Percentiles rank a stretch among this genome's conserved stretches.
Conservation (phyloP, 2,797 vertebrate species). For the Typhlichthys subterraneus region DNA sequence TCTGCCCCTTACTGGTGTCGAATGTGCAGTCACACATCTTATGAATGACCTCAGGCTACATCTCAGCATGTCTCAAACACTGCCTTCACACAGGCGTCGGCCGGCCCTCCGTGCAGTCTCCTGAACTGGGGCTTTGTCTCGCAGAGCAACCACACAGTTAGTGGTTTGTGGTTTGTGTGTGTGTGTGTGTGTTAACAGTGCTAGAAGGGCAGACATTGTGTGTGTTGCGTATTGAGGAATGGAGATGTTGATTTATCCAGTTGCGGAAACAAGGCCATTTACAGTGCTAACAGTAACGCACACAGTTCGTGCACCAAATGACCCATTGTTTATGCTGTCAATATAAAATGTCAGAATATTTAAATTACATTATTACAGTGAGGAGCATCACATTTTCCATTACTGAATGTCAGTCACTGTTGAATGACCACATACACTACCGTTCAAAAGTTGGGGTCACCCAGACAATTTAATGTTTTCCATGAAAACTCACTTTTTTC, state of each 20-base stretch:
- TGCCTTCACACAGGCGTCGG: conserved; percentile 28
- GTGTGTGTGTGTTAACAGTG: conserved; percentile 14
- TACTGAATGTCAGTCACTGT: not conserved
- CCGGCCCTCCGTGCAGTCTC: conserved; percentile 11
- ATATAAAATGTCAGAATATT: not conserved
- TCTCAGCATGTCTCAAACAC: conserved; percentile 25
- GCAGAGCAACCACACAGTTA: conserved; percentile 1
- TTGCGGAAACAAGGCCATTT: not conserved
- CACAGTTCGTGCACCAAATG: not conserved
- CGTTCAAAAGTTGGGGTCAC: no score
- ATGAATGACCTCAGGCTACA: conserved; percentile 28
- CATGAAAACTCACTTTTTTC: no score
- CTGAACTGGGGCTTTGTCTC: conserved; percentile 50
- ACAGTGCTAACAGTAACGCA: no score
- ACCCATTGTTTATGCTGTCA: not conserved
- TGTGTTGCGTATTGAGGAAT: conserved; percentile 14
- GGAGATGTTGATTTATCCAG: not conserved
- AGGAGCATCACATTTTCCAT: conserved; percentile 15
- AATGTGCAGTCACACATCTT: conserved; percentile 1
- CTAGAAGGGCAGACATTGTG: conserved; percentile 8
- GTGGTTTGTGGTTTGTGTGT: not conserved
- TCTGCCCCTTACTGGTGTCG: not conserved
- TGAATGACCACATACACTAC: conserved; percentile 8
- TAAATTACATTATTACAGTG: conserved; percentile 17
- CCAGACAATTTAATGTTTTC: no score